Percentiles rank a stretch among this genome's conserved stretches.
These are phyloP conservation scores for Microcebus ravelobensis DNA, from an alignment of 2,113 vertebrate species.

Conservation along the genomic window DNA sequence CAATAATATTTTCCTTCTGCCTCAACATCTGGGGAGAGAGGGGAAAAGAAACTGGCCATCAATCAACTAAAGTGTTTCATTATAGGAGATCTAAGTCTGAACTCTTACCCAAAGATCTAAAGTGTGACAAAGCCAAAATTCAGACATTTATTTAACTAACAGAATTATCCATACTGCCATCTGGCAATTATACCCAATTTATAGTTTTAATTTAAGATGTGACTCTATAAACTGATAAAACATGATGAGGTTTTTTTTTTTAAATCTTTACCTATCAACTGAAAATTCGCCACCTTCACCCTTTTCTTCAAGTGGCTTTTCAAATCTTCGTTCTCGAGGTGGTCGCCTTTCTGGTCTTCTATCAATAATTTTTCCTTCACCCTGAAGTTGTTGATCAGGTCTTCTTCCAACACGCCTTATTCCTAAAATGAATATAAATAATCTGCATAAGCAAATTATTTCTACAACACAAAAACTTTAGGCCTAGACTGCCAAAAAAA, in stretches of 20 bases:
- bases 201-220: neutral
- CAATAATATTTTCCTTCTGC: neutral
- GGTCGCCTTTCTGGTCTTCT: slow-evolving; percentile 94
- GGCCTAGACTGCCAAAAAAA: neutral
- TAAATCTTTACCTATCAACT: slow-evolving; percentile 91
- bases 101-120: neutral
- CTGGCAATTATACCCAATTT: neutral
- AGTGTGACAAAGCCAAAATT: neutral
- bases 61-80: neutral
- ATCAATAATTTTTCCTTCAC: slow-evolving; percentile 94
- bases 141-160: neutral
- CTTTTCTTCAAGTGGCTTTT: slow-evolving; percentile 95
- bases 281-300: slow-evolving; percentile 97
- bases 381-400: slow-evolving; percentile 94
- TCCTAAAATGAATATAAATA: slow-evolving; percentile 84
- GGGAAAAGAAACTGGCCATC: neutral
- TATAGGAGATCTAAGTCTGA: neutral
- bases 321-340: slow-evolving; percentile 95
- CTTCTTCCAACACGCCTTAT: slow-evolving; percentile 96
- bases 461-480: slow-evolving; percentile 49
- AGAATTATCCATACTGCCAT: neutral
- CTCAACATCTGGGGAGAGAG: neutral
- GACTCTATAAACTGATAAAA: neutral
- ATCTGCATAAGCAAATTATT: slow-evolving; percentile 58
- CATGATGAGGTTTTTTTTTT: neutral